Evolutionary conservation across 2,888 invertebrate species (phyloP), one percentile per base, ranked within the genome.

Genomic region (Drosophila pullipes): DNA sequence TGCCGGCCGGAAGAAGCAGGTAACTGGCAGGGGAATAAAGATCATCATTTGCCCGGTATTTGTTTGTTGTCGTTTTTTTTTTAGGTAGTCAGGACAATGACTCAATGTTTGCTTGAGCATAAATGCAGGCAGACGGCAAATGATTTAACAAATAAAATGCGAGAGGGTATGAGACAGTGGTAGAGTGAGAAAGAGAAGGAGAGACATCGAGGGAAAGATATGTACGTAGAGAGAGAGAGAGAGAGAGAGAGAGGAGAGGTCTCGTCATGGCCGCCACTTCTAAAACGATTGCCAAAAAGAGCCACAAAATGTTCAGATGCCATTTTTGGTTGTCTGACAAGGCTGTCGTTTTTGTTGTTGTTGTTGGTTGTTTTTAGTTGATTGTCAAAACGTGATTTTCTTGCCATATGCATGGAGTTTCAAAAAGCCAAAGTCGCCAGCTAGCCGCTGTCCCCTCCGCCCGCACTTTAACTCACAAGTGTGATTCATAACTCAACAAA

Each of bases 321-420:
- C 90, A 80, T 85, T 88, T 85, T 82, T 77, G 88, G 85, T 33
- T 77, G 70, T 54, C 60, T 68, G 68, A 69, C 82, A 71, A 73
- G 66, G 79, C 49, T 78, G 62, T 55, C 60, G 58, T 61, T 59
- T 2, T 1, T 59, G 44, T 55, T 62, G 58, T 61, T 59, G 2
- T 74, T 63, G 69, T 57, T 60, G 60, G 59, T 59, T 50, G 68
- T 64, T 50, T 55, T 53, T 61, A 64, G 39, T 50, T 81, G 76
- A 76, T 83, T 82, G 87, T 57, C 76, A 78, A 89, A 72, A 86
- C 84, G 84, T 87, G 90, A 89, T 89, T 85, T 83, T 85, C 54
- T 44, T 54, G 59, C 60, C 69, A 74, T 65, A 76, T 69, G 65
- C 68, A 62, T 68, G 71, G 44, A 74, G 59, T 67, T 64, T 28